Evolutionary conservation across 2,888 invertebrate species (phyloP).

Genomic region (Meteorus cinctellus): DNA sequence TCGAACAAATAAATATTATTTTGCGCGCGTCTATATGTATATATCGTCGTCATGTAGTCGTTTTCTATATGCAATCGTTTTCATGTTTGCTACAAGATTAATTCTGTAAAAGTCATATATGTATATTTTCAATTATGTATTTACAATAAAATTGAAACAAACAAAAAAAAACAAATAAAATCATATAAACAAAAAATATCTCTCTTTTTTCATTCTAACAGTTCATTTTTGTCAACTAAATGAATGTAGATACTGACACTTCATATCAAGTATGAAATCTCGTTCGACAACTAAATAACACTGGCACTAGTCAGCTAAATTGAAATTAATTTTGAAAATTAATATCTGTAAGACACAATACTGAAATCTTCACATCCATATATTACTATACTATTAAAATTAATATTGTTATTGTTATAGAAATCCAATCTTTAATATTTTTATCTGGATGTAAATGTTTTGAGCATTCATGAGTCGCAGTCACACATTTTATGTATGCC

Average conservation of each 20-base stretch:
- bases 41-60: conserved; percentile 14
- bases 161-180: conserved; percentile 1
- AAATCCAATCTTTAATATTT: conserved; percentile 3
- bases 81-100: conserved; percentile 52
- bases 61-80: conserved; percentile 44
- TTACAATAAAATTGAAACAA: conserved; percentile 19
- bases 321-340: neutral
- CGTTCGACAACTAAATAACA: neutral
- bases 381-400: neutral
- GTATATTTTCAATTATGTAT: conserved; percentile 13
- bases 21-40: conserved; percentile 21
- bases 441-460: neutral
- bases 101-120: conserved; percentile 49
- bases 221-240: neutral
- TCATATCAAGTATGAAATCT: neutral
- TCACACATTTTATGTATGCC: neutral
- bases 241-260: neutral
- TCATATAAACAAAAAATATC: neutral
- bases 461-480: neutral
- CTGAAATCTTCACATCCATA: neutral
- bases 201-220: neutral
- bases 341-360: neutral
- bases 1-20: conserved; percentile 18
- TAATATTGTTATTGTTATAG: neutral
- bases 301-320: neutral